Conservation (phyloP, 1,140 invertebrate genomes). For the Philotrypesis tridentata region DNA sequence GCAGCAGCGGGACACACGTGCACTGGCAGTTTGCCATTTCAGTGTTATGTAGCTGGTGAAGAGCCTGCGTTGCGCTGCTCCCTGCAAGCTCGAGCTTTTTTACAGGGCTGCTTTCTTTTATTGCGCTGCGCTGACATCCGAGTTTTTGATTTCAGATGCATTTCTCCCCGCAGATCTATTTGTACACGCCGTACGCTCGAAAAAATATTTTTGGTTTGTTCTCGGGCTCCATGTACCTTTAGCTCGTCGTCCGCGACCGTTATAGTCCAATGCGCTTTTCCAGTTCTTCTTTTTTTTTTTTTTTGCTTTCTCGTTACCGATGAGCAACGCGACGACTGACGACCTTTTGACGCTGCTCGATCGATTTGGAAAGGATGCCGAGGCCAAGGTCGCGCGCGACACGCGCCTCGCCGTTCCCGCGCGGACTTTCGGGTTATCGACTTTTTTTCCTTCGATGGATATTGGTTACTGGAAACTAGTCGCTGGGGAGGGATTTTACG, state of each 20-base stretch:
- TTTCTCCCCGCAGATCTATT: too few species aligned
- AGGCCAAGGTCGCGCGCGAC: slow-evolving; percentile 30
- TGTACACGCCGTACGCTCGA: too few species aligned
- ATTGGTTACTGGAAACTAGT: too few species aligned
- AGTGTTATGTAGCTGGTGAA: background rate
- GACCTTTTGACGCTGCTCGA: background rate
- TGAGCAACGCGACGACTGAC: slow-evolving; percentile 37
- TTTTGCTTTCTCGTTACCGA: background rate
- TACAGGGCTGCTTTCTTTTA: background rate
- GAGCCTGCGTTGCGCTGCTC: too few species aligned
- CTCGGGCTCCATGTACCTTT: too few species aligned
- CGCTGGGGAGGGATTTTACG: too few species aligned
- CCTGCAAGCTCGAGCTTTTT: background rate
- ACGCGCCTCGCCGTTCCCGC: background rate
- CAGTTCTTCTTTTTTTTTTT: background rate
- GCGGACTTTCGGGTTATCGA: background rate
- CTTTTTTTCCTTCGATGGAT: too few species aligned
- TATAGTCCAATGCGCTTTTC: too few species aligned
- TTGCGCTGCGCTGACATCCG: background rate
- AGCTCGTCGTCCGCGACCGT: too few species aligned
- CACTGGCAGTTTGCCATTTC: slow-evolving; percentile 56
- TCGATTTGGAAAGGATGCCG: slow-evolving; percentile 15
- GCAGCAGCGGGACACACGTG: slow-evolving; percentile 50
- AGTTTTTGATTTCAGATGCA: background rate
- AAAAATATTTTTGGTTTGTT: too few species aligned